Conservation (phyloP, 2,797 vertebrate species). For the Micropoecilia bifurca region DNA sequence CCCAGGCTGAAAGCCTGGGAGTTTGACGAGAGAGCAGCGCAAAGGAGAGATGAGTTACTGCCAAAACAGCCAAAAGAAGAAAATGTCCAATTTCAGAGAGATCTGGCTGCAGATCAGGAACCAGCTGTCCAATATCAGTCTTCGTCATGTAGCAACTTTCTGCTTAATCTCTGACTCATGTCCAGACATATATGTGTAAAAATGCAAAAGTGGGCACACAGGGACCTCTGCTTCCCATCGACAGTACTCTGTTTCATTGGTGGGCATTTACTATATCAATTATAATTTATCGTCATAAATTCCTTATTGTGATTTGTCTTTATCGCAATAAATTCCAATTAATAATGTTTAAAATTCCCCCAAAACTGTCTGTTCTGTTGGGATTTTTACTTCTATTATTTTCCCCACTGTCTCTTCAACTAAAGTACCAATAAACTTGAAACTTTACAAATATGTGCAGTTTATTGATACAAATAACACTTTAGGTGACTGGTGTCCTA, state of each 20-base stretch:
- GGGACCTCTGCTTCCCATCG: neutral
- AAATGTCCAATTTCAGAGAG: constrained; percentile 11
- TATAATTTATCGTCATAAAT: no score
- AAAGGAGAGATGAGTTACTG: constrained; percentile 24
- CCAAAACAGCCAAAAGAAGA: constrained; percentile 12
- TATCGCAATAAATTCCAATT: no score
- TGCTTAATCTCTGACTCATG: neutral
- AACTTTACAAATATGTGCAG: no score
- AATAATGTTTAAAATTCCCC: no score
- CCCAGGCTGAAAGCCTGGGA: constrained; percentile 5
- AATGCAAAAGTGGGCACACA: neutral
- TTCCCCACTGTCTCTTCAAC: no score
- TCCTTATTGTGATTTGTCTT: no score
- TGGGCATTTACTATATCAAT: no score
- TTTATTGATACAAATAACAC: no score
- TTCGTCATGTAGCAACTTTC: neutral
- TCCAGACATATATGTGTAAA: neutral
- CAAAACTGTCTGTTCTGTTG: no score
- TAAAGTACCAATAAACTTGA: no score
- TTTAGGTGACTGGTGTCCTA: no score
- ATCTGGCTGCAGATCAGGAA: neutral
- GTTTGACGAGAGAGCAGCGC: constrained; percentile 17
- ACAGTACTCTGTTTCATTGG: neutral
- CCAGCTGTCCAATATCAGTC: neutral
- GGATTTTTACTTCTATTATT: no score